Percentiles rank a stretch among this genome's conserved stretches.
phyloP scores from a whole-genome alignment of 2,797 vertebrate species.

The Hippoglossus hippoglossus region DNA sequence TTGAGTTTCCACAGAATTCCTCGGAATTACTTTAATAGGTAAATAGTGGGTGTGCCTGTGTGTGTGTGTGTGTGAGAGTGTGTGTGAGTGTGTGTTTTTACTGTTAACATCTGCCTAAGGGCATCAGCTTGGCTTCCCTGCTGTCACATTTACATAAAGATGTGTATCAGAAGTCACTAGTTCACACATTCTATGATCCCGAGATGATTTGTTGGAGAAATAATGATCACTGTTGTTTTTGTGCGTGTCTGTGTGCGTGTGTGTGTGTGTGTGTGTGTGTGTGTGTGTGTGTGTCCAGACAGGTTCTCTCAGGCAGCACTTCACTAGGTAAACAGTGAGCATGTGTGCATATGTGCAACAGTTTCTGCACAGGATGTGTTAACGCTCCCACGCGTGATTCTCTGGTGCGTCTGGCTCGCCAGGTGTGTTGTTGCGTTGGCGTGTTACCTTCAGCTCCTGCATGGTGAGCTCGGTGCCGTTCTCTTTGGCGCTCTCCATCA shows the following conservation, averaged over 20 bases:
- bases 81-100: constrained; percentile 74
- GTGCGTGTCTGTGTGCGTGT: too few relatives aligned
- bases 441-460: constrained; percentile 96
- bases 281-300: neutral
- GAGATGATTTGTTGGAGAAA: constrained; percentile 34
- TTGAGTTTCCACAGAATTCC: constrained; percentile 78
- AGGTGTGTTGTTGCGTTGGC: neutral
- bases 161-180: constrained; percentile 5
- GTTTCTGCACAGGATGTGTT: neutral
- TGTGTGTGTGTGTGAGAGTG: constrained; percentile 32
- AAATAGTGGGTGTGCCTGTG: constrained; percentile 72
- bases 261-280: too few relatives aligned
- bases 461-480: constrained; percentile 95
- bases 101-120: constrained; percentile 80
- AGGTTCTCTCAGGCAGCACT: constrained; percentile 7
- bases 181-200: too few relatives aligned
- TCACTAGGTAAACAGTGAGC: constrained; percentile 33
- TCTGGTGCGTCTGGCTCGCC: neutral
- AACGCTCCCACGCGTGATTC: neutral
- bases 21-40: constrained; percentile 75
- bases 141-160: constrained; percentile 38
- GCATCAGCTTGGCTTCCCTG: constrained; percentile 25
- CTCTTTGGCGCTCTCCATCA: constrained; percentile 96
- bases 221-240: neutral
- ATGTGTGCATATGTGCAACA: neutral